These are phyloP conservation scores for Procambarus clarkii DNA, from an alignment of 1,140 invertebrate species.

Conservation along the genomic window DNA sequence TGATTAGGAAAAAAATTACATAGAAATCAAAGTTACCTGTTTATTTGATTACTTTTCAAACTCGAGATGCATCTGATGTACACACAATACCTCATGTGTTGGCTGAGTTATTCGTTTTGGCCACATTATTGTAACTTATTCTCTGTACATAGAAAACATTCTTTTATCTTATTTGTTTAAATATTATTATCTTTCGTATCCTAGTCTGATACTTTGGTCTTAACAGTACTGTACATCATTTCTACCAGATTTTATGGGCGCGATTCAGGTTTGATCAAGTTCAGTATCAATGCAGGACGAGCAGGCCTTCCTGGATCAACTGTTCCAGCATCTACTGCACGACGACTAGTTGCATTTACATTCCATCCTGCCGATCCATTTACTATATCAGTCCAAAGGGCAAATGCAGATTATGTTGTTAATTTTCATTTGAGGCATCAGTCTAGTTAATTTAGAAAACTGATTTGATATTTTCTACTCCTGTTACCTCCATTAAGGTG, in stretches of 20 bases:
- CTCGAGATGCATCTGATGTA: no score
- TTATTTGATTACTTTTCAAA: no score
- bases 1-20: no score
- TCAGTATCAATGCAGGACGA: conserved; percentile 89
- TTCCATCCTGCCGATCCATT: conserved; percentile 98
- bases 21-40: no score
- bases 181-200: no score
- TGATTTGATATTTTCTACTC: not conserved
- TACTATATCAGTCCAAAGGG: conserved; percentile 95
- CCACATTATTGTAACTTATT: no score
- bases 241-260: conserved; percentile 88
- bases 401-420: conserved; percentile 96
- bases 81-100: no score
- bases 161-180: no score
- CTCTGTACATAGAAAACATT: no score
- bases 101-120: no score
- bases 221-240: not conserved
- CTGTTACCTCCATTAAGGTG: not conserved
- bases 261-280: conserved; percentile 92
- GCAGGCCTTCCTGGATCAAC: conserved; percentile 79
- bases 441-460: conserved; percentile 36
- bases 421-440: conserved; percentile 91
- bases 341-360: conserved; percentile 96
- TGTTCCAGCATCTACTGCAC: conserved; percentile 80
- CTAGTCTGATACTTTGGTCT: no score